phyloP scores from a whole-genome alignment of 2,888 invertebrate genomes.

The Beris morrisii region DNA sequence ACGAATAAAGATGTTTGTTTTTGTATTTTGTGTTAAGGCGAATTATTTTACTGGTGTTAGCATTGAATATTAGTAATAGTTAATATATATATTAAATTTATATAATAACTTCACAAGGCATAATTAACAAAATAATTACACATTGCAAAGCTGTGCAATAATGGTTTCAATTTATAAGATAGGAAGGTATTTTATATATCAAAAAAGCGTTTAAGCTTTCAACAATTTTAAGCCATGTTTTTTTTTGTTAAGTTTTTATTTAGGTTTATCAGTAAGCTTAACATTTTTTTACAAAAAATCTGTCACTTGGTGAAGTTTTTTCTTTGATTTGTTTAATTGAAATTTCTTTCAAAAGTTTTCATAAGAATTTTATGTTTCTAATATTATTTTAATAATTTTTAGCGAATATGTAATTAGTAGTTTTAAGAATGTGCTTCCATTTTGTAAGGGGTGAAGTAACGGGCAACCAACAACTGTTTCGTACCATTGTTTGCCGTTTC shows the following conservation, averaged over 20 bases:
- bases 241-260: slow-evolving; percentile 3
- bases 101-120: slow-evolving; percentile 20
- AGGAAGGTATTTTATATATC: no score
- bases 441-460: no score
- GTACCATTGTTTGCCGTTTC: no score
- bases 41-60: slow-evolving; percentile 25
- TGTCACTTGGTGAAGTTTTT: no score
- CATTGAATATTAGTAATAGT: background rate
- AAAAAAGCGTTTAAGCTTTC: slow-evolving; percentile 23
- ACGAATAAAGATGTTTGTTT: background rate
- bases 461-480: no score
- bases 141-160: no score
- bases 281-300: no score
- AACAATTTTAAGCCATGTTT: slow-evolving; percentile 1
- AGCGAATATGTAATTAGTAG: no score
- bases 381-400: no score
- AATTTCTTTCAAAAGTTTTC: slow-evolving; percentile 11
- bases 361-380: slow-evolving; percentile 9
- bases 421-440: no score
- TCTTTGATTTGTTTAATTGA: background rate
- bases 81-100: slow-evolving; percentile 13
- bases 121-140: slow-evolving; percentile 3
- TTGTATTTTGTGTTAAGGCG: slow-evolving; percentile 19
- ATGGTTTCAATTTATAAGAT: no score
- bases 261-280: background rate